Conservation (phyloP, 2,113 vertebrate genomes). For the Stictonetta naevosa region DNA sequence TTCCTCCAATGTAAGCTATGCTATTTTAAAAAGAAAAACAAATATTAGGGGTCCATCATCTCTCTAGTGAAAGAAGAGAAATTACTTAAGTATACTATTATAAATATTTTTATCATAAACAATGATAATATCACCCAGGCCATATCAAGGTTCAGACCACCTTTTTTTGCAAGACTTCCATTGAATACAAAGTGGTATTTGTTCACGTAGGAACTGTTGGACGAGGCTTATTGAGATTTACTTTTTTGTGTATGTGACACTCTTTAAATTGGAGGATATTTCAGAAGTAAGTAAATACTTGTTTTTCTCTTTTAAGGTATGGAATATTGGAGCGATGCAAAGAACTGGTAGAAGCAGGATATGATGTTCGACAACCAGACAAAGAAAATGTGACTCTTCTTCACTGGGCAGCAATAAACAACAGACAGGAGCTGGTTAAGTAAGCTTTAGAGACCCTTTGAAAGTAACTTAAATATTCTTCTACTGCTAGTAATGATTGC, state of each 20-base stretch:
- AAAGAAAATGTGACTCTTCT: constrained; percentile 95
- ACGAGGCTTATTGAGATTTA: background rate
- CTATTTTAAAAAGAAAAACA: background rate
- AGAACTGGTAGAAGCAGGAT: constrained; percentile 94
- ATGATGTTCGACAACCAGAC: constrained; percentile 91
- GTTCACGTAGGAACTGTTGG: background rate
- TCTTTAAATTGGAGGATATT: background rate
- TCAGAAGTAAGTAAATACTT: background rate
- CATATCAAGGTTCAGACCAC: background rate
- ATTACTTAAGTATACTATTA: accelerated
- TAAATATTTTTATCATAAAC: background rate
- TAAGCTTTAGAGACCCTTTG: constrained; percentile 70
- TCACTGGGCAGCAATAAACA: constrained; percentile 99
- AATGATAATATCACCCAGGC: background rate
- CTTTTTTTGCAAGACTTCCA: background rate
- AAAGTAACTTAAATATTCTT: background rate
- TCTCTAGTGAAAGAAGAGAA: background rate
- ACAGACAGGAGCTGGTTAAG: constrained; percentile 91
- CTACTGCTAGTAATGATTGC: background rate
- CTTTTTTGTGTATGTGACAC: background rate
- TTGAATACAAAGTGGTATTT: background rate
- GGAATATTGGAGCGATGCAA: constrained; percentile 92
- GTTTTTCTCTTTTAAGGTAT: constrained; percentile 79
- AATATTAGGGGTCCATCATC: accelerated
- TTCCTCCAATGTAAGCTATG: background rate